Conservation (phyloP, 2,113 vertebrate genomes). For the Xiphophorus hellerii region DNA sequence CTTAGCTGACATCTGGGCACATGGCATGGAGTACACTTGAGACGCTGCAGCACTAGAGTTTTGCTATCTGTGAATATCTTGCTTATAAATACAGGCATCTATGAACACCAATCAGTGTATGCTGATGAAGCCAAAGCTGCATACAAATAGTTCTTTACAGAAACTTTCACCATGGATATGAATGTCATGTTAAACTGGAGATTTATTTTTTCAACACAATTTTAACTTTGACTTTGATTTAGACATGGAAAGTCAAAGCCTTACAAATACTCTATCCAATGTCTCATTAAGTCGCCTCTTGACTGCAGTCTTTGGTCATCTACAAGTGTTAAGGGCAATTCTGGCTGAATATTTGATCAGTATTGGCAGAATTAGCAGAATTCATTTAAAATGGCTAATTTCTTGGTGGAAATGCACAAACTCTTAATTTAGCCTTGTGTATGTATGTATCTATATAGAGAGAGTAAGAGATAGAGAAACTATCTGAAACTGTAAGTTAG, state of each 20-base stretch:
- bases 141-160: slow-evolving; percentile 24
- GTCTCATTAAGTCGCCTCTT: background rate
- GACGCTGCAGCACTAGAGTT: slow-evolving; percentile 27
- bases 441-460: background rate
- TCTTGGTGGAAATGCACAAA: too few species aligned
- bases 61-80: background rate
- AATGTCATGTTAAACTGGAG: background rate
- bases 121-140: slow-evolving; percentile 9
- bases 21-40: slow-evolving; percentile 22
- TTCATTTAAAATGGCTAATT: background rate
- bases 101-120: slow-evolving; percentile 27
- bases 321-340: background rate
- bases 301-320: background rate
- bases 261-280: background rate
- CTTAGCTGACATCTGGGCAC: slow-evolving; percentile 42
- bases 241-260: background rate
- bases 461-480: too few species aligned
- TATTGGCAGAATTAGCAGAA: background rate
- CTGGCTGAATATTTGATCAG: background rate
- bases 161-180: background rate
- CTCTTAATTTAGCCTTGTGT: background rate
- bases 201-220: background rate
- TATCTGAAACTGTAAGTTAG: background rate
- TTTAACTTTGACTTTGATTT: background rate
- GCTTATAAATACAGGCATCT: background rate